Conservation (phyloP, 2,888 invertebrate species). For the Plebejus melissa region DNA sequence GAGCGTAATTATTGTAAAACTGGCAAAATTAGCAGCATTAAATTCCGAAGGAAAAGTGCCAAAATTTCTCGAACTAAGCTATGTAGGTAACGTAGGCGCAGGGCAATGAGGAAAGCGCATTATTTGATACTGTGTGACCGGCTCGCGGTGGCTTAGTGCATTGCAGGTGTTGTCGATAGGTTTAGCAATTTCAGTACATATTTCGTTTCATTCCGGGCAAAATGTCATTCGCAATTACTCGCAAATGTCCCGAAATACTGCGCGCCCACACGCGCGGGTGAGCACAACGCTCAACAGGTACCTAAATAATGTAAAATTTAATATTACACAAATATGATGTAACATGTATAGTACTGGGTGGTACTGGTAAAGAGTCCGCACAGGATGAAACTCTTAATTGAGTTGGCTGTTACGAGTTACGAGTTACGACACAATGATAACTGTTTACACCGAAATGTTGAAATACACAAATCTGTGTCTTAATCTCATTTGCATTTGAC, state of each 20-base stretch:
- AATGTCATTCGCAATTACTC: neutral
- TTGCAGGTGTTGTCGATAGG: neutral
- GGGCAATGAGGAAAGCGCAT: neutral
- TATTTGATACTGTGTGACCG: neutral
- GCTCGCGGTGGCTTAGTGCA: neutral
- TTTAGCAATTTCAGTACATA: neutral
- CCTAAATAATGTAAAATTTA: neutral
- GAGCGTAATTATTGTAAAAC: neutral
- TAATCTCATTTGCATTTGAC: neutral
- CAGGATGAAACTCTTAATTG: conserved; percentile 3
- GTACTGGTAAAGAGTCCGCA: neutral
- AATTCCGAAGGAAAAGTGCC: neutral
- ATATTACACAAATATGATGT: neutral
- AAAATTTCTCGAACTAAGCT: neutral
- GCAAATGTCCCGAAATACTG: conserved; percentile 6
- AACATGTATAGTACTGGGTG: neutral
- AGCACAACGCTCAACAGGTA: neutral
- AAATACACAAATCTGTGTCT: conserved; percentile 6
- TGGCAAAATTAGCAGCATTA: neutral
- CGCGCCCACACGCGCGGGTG: neutral
- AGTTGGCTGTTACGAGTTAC: neutral
- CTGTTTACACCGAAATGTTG: conserved; percentile 1
- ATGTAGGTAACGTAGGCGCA: too few relatives aligned
- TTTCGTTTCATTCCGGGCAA: conserved; percentile 7
- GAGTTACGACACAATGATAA: neutral